Evolutionary conservation across 53 echinoderm and acorn worm species (phyloP), one percentile per base, ranked within the genome.

Genomic region (Echinometra lucunter): DNA sequence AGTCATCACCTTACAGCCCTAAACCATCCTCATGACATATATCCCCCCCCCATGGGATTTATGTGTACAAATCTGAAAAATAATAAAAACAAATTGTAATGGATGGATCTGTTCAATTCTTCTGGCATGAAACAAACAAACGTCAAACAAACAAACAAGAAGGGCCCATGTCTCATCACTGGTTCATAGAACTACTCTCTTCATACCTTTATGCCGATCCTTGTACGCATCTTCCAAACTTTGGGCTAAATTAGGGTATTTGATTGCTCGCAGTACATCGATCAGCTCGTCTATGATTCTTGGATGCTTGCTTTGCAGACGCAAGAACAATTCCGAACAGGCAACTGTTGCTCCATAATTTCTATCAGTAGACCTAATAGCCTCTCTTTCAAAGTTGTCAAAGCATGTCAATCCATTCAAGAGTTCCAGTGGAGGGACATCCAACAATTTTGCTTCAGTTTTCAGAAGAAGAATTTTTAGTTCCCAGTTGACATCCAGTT

Each of bases 401-500:
- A 85, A 49, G 49, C 85, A 47, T 35, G 27, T 30, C 40, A 85
- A 49, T 28, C 11, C 12, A 11, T 47, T 47, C 49, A 85, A 49
- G 85, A 85, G 53, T 49, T 85, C 85, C 28, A 47, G 28, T 2
- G 85, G 85, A 12, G 85, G 49, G 45, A 85, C 85, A 47, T 53
- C n/a, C 28, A 85, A 49, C 15, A 85, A 85, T 49, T 85, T 49
- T n/a, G 0, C 11, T 25, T 85, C 30, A 1, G 49, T 85, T 2
- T 13, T 16, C 53, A 85, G 49, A 11, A 85, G 85, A 12, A 85
- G 85, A 49, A 49, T 85, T 49, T 49, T 85, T 2, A 85, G 49
- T 49, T 85, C 85, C 85, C 85, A 85, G 25, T 27, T 45, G 10
- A 49, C 85, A 28, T 85, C 85, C 47, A 85, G 85, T 85, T 85